Conservation (phyloP, 2,888 invertebrate species). For the Polydrusus cervinus region DNA sequence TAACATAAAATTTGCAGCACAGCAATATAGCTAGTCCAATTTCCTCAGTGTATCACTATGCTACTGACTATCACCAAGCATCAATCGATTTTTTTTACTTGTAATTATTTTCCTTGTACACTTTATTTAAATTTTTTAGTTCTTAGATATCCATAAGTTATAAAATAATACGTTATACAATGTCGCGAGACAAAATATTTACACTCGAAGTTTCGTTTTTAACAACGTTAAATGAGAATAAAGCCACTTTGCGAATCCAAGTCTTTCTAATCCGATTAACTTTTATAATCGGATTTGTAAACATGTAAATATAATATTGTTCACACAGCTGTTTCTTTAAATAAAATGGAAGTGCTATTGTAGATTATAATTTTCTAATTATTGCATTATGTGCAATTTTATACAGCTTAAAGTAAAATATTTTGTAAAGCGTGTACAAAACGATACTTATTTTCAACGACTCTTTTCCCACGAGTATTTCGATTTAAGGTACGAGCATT, state of each 20-base stretch:
- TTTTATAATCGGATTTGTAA: slow-evolving; percentile 21
- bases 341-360: background rate
- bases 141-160: background rate
- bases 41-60: too few relatives aligned
- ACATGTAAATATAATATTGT: slow-evolving; percentile 7
- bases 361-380: background rate
- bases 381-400: background rate
- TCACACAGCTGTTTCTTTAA: background rate
- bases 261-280: slow-evolving; percentile 11
- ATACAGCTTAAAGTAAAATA: too few relatives aligned
- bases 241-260: slow-evolving; percentile 15
- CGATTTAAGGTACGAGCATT: too few relatives aligned
- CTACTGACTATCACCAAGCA: too few relatives aligned
- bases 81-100: too few relatives aligned
- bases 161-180: background rate
- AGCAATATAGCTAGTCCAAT: too few relatives aligned
- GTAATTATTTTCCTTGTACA: too few relatives aligned
- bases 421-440: too few relatives aligned
- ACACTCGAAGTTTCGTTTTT: background rate
- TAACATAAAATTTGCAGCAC: too few relatives aligned
- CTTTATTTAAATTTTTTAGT: background rate
- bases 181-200: background rate
- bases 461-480: too few relatives aligned
- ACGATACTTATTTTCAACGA: too few relatives aligned
- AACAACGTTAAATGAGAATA: background rate